Percentiles rank a stretch among this genome's conserved stretches.
These are phyloP conservation scores for Philypnodon macrostomus DNA, from an alignment of 2,797 vertebrate species.

Conservation along the genomic window DNA sequence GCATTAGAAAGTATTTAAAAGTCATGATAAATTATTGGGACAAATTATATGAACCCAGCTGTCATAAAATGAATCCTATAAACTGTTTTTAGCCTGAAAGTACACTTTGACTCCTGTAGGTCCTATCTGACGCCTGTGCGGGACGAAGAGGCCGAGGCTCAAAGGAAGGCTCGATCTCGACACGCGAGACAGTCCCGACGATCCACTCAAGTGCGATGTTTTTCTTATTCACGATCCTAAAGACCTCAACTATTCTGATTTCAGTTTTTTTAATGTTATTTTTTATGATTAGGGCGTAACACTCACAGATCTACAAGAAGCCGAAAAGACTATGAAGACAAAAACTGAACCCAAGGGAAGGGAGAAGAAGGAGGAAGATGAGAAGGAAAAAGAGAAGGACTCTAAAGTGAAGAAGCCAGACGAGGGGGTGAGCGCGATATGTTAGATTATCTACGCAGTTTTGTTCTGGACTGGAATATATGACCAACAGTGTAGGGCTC, in stretches of 20 bases:
- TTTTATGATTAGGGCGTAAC: constrained; percentile 79
- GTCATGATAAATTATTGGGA: too few relatives aligned
- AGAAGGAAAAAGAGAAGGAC: constrained; percentile 69
- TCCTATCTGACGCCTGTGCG: constrained; percentile 85
- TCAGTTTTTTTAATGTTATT: background rate
- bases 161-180: constrained; percentile 83
- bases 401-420: constrained; percentile 71
- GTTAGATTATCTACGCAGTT: constrained; percentile 1
- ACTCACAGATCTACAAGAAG: constrained; percentile 84
- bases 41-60: too few relatives aligned
- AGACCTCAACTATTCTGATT: too few relatives aligned
- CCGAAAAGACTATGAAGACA: constrained; percentile 83
- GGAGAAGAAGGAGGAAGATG: constrained; percentile 70
- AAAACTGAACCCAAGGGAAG: constrained; percentile 74
- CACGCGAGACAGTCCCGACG: constrained; percentile 84
- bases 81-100: background rate
- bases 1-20: too few relatives aligned
- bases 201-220: constrained; percentile 80
- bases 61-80: too few relatives aligned
- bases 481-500: too few relatives aligned
- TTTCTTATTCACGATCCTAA: too few relatives aligned
- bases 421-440: constrained; percentile 74
- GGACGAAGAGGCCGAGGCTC: constrained; percentile 85
- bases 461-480: too few relatives aligned
- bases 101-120: constrained; percentile 45